Evolutionary conservation across 2,888 invertebrate species (phyloP).

Genomic region (Eupelmus urozonus): DNA sequence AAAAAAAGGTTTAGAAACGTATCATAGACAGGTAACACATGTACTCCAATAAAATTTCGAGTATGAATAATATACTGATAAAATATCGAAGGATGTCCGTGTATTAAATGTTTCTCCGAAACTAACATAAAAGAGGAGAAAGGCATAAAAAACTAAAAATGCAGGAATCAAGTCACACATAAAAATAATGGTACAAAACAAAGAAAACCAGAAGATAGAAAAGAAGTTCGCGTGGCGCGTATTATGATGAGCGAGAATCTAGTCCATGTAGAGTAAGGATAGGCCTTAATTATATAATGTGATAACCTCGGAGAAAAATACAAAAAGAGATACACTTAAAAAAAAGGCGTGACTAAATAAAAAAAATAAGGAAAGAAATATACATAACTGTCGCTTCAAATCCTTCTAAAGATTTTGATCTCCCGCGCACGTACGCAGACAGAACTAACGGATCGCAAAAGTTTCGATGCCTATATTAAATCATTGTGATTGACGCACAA

Average conservation of each 20-base stretch:
- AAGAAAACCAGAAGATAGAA: not conserved
- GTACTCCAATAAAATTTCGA: conserved; percentile 24
- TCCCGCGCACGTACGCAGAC: conserved; percentile 34
- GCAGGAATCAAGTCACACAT: not conserved
- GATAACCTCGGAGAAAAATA: conserved; percentile 53
- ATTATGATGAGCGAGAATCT: conserved; percentile 41
- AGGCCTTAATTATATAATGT: conserved; percentile 61
- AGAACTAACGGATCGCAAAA: conserved; percentile 2
- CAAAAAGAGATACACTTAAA: conserved; percentile 24
- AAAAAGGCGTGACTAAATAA: conserved; percentile 22
- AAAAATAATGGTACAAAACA: conserved; percentile 31
- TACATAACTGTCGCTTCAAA: conserved; percentile 11
- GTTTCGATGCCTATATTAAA: too few relatives aligned
- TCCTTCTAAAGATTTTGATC: conserved; percentile 45
- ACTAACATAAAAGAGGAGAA: conserved; percentile 14
- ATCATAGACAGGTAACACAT: not conserved
- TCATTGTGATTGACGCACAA: not conserved
- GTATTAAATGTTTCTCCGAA: conserved; percentile 8
- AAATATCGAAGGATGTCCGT: not conserved
- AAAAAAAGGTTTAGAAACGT: conserved; percentile 1
- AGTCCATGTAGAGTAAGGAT: conserved; percentile 59
- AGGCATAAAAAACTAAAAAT: not conserved
- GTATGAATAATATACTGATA: not conserved
- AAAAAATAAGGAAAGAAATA: conserved; percentile 23
- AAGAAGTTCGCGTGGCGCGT: conserved; percentile 22